Evolutionary conservation across 2,797 vertebrate genomes (phyloP).

Genomic region (Graptemys geographica): DNA sequence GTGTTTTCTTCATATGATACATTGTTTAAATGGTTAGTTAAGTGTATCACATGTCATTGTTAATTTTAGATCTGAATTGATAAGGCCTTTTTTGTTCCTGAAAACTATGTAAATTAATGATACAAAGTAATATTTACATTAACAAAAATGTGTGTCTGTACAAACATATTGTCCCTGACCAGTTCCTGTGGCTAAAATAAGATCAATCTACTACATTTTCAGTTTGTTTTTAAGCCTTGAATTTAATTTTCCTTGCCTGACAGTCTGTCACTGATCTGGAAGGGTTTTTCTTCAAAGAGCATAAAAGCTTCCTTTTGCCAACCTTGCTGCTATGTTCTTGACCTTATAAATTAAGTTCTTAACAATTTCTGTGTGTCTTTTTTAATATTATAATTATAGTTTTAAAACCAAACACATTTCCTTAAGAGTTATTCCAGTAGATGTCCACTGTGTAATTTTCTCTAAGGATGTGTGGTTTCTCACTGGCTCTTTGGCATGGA

Average conservation of each 20-base stretch:
- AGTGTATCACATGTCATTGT: background rate
- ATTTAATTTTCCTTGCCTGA: background rate
- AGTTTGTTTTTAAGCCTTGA: conserved; percentile 13
- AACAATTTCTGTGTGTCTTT: conserved; percentile 10
- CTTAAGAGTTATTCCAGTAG: conserved; percentile 50
- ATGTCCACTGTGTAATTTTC: conserved; percentile 48
- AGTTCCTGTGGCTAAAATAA: conserved; percentile 16
- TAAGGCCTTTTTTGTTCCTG: background rate
- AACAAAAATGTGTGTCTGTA: background rate
- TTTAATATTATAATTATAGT: conserved; percentile 26
- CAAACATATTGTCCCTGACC: conserved; percentile 34
- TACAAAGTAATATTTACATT: background rate
- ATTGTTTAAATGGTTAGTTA: background rate
- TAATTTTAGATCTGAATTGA: background rate
- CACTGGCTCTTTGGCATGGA: conserved; percentile 57
- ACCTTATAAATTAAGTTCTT: conserved; percentile 49
- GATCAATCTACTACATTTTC: conserved; percentile 2
- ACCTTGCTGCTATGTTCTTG: background rate
- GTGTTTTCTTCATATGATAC: background rate
- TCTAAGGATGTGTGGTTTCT: conserved; percentile 63
- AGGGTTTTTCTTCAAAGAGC: conserved; percentile 13
- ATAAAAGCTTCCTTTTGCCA: background rate
- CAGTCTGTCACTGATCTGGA: background rate
- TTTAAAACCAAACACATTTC: conserved; percentile 49
- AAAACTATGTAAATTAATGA: background rate